Evolutionary conservation across 2,888 invertebrate genomes (phyloP), one percentile per base, ranked within the genome.

Genomic region (Drosophila yooni): DNA sequence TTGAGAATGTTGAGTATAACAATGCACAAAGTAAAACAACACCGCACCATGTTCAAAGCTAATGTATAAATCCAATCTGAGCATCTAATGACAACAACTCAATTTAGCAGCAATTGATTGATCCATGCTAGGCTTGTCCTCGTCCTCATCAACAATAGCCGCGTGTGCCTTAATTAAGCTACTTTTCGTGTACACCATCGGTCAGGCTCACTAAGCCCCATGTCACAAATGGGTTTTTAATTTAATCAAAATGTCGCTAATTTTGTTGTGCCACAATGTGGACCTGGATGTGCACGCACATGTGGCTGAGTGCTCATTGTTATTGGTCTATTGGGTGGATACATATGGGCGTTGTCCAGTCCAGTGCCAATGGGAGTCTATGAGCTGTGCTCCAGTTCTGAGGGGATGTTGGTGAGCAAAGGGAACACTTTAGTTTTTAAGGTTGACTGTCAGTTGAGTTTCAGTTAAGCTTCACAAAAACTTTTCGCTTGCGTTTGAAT

Each of bases 401-500:
- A n/a, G 7, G 18, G 1, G 6, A 3, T 11, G 21, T 3, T 8
- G 2, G 15, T n/a, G n/a, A 13, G 25, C 46, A 25, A 15, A 7
- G 33, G 50, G 21, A 7, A 29, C 11, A 27, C 13, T 36, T 40
- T 46, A 51, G 21, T 67, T 76, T 70, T 59, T 36, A 38, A 50
- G 54, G 25, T 21, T 65, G 36, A 50, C 78, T 78, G 52, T 69
- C 38, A 70, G 60, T 61, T 70, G 61, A 64, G 43, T 54, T 81
- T 74, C 54, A 61, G 62, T 78, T 77, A 82, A 78, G 89, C 88
- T 87, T 71, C 60, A 75, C 73, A 77, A 70, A 81, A 85, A 86
- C 70, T 86, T 86, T 86, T 86, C 84, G 89, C 85, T 83, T 74
- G 87, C 90, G 87, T 90, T 90, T 89, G 83, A 89, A 76, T 90